These are phyloP conservation scores for Drosophila macrospina DNA, from an alignment of 2,888 invertebrate genomes.

Conservation along the genomic window DNA sequence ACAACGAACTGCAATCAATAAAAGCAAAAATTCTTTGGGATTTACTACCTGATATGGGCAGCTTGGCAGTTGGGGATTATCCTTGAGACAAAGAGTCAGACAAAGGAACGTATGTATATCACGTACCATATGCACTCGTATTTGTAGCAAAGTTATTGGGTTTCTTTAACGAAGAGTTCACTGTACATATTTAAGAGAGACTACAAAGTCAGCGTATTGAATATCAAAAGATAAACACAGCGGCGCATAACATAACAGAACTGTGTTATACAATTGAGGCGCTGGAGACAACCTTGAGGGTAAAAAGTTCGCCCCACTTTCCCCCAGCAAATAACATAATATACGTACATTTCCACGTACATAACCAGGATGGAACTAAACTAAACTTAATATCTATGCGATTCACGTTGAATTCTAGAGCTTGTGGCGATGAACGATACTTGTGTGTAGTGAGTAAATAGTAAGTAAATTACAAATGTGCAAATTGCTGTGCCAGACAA, in stretches of 20 bases:
- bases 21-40: not conserved
- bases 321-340: not conserved
- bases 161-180: slow-evolving; percentile 12
- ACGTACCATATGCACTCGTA: not conserved
- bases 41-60: not conserved
- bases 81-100: not conserved
- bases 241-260: slow-evolving; percentile 25
- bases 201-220: slow-evolving; percentile 40
- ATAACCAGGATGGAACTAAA: slow-evolving; percentile 25
- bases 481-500: slow-evolving; percentile 35
- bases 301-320: not conserved
- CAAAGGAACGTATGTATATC: not conserved
- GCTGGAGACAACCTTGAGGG: slow-evolving; percentile 63
- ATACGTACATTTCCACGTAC: slow-evolving; percentile 9
- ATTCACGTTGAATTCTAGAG: slow-evolving; percentile 8
- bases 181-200: slow-evolving; percentile 33
- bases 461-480: slow-evolving; percentile 41
- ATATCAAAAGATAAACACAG: slow-evolving; percentile 61
- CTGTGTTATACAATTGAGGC: slow-evolving; percentile 66
- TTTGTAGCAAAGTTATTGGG: not conserved
- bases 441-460: slow-evolving; percentile 20
- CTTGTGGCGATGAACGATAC: slow-evolving; percentile 19
- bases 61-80: not conserved
- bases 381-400: not conserved
- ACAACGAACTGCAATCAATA: not conserved